phyloP scores from a whole-genome alignment of 2,888 invertebrate genomes.

The Tiliacea citrago region DNA sequence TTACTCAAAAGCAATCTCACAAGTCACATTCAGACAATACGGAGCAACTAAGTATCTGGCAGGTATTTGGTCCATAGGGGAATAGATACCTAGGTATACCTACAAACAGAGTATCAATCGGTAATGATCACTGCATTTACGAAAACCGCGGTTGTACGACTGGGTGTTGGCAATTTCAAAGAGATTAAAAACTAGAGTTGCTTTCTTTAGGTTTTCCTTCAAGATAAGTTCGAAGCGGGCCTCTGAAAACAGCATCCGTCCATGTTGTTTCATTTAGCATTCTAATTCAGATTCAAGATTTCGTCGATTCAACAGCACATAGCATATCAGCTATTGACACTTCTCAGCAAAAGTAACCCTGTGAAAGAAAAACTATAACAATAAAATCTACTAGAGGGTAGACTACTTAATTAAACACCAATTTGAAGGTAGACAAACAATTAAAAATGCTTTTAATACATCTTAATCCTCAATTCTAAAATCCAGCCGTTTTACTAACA shows the following conservation, averaged over 20 bases:
- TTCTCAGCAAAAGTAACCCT: background rate
- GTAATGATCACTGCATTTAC: background rate
- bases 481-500: constrained; percentile 58
- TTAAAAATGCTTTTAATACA: constrained; percentile 50
- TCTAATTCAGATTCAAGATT: background rate
- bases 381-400: background rate
- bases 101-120: background rate
- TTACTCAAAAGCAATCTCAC: no score
- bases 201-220: background rate
- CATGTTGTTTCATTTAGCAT: background rate
- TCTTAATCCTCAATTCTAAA: constrained; percentile 56
- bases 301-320: background rate
- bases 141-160: background rate
- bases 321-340: background rate
- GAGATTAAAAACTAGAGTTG: background rate
- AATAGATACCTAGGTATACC: background rate
- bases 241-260: background rate
- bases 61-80: background rate
- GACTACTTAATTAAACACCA: constrained; percentile 15
- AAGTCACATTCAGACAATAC: background rate
- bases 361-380: background rate
- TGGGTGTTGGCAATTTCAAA: background rate
- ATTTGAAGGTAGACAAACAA: constrained; percentile 35
- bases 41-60: no score
- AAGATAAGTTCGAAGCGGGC: background rate